phyloP scores from a whole-genome alignment of 2,888 invertebrate species.

The Adelognathus sp. region DNA sequence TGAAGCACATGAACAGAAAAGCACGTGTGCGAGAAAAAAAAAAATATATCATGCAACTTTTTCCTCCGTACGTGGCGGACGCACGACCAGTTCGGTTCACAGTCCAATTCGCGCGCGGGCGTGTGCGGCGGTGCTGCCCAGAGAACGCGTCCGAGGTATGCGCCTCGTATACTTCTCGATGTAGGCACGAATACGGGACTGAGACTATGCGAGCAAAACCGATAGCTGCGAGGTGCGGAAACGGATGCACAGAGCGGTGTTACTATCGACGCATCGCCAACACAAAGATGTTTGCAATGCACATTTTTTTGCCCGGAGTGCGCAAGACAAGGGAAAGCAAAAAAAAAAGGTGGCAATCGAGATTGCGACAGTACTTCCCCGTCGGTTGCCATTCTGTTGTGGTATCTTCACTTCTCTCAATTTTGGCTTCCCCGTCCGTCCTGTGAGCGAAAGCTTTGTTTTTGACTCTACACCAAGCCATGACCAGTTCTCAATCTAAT shows the following conservation, averaged over 20 bases:
- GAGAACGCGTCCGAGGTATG: conserved; percentile 15
- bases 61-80: conserved; percentile 25
- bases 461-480: too few species aligned
- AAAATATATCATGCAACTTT: conserved; percentile 39
- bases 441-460: too few species aligned
- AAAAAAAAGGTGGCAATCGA: too few species aligned
- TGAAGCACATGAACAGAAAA: neutral
- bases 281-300: conserved; percentile 13
- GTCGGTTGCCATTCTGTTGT: too few species aligned
- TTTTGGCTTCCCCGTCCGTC: too few species aligned
- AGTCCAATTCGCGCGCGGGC: conserved; percentile 56
- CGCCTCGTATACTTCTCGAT: conserved; percentile 1
- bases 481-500: too few species aligned
- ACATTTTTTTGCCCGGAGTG: neutral
- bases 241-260: conserved; percentile 51
- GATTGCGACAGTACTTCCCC: too few species aligned
- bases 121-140: conserved; percentile 19
- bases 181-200: conserved; percentile 6
- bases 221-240: conserved; percentile 47
- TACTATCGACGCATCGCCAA: conserved; percentile 48
- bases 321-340: conserved; percentile 39
- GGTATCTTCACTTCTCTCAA: too few species aligned
- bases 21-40: neutral
- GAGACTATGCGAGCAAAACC: neutral
- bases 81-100: conserved; percentile 52